phyloP scores from a whole-genome alignment of 2,888 invertebrate species.

The Arenicola marina region DNA sequence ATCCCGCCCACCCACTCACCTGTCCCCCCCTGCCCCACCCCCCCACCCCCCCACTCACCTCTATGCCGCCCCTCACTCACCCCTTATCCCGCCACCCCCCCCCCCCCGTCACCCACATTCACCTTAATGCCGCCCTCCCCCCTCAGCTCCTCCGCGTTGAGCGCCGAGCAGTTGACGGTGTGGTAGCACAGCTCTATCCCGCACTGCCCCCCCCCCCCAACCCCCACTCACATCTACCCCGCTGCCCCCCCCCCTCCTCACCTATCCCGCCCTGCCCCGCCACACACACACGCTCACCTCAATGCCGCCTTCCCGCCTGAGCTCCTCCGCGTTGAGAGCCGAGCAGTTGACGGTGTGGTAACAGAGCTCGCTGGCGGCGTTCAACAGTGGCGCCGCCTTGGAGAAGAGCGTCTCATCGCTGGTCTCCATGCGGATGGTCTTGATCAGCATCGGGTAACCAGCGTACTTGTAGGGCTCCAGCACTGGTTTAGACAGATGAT shows the following conservation, averaged over 20 bases:
- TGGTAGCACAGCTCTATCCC: slow-evolving; percentile 89
- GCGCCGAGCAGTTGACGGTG: slow-evolving; percentile 91
- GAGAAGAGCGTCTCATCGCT: slow-evolving; percentile 91
- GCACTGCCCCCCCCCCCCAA: too few species aligned
- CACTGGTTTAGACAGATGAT: too few species aligned
- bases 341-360: slow-evolving; percentile 97
- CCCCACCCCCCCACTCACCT: too few species aligned
- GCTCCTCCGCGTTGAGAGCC: slow-evolving; percentile 95
- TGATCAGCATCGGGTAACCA: slow-evolving; percentile 95
- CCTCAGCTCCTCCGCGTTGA: slow-evolving; percentile 96
- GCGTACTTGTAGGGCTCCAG: slow-evolving; percentile 97
- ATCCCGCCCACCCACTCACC: too few species aligned
- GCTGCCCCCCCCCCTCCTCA: too few species aligned
- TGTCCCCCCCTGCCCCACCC: too few species aligned
- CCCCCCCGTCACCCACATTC: too few species aligned
- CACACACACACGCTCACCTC: slow-evolving; percentile 65
- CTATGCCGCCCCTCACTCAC: too few species aligned
- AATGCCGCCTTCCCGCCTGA: slow-evolving; percentile 89
- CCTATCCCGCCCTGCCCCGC: neutral
- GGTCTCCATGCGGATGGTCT: slow-evolving; percentile 92
- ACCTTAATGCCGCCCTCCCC: slow-evolving; percentile 91
- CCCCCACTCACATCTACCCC: too few species aligned
- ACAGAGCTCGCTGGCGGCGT: slow-evolving; percentile 81
- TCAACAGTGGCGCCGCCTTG: slow-evolving; percentile 76
- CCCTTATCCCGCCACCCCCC: too few species aligned